Percentiles rank a stretch among this genome's conserved stretches.
These are phyloP conservation scores for Rallus crepitans DNA, from an alignment of 2,797 vertebrate genomes.

Conservation along the genomic window DNA sequence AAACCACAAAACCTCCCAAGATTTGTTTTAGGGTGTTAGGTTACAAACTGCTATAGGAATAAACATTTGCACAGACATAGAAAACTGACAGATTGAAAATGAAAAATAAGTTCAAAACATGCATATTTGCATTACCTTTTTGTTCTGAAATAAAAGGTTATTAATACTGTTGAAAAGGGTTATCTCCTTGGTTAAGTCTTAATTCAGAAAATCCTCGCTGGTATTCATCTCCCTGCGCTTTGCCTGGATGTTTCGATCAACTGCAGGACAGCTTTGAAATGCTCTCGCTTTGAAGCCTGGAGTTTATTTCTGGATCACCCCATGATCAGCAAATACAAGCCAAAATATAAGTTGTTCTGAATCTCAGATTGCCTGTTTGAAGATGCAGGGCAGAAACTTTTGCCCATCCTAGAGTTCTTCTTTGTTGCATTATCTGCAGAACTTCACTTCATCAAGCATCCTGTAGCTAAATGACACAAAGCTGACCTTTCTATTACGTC, in stretches of 20 bases:
- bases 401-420: slow-evolving; percentile 49
- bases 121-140: slow-evolving; percentile 78
- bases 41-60: not conserved
- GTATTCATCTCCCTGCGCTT: slow-evolving; percentile 60
- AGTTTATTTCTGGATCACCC: slow-evolving; percentile 86
- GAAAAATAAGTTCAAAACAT: slow-evolving; percentile 61
- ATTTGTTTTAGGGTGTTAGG: not conserved
- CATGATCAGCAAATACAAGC: slow-evolving; percentile 82
- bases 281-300: slow-evolving; percentile 77
- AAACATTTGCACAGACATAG: slow-evolving; percentile 32
- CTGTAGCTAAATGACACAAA: slow-evolving; percentile 67
- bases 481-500: slow-evolving; percentile 73
- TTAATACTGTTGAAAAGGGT: not conserved
- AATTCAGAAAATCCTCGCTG: slow-evolving; percentile 70
- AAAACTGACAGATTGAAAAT: not conserved
- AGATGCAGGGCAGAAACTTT: slow-evolving; percentile 61
- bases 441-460: slow-evolving; percentile 68
- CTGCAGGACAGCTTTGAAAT: slow-evolving; percentile 75
- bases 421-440: slow-evolving; percentile 43
- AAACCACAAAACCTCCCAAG: not conserved
- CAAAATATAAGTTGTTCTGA: slow-evolving; percentile 80
- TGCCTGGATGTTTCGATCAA: slow-evolving; percentile 72
- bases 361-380: slow-evolving; percentile 82
- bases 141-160: slow-evolving; percentile 43
- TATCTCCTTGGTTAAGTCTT: slow-evolving; percentile 59